Base-by-base conservation (phyloP, 2,797 vertebrate genomes). In the Brachyalestes nurse region DNA sequence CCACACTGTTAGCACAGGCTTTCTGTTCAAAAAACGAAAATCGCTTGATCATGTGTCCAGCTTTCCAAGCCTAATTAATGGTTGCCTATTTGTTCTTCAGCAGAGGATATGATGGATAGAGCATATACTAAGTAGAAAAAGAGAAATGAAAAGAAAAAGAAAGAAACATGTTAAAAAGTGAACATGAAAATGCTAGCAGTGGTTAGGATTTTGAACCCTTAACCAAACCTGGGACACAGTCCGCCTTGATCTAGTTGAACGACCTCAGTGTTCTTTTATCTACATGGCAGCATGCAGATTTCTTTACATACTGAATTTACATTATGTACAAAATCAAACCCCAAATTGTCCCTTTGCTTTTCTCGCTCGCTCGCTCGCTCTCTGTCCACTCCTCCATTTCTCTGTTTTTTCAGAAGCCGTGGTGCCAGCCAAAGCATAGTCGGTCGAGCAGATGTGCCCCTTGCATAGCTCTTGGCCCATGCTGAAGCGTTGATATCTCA, bases 231-330 rank as follows among this genome's bases (percentile, higher is more conserved):
- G 60, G 38, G 62, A 79, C 77, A 38, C 23, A 25, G 23, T 49
- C 65, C 28, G 6, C 70, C 45, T 62, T 51, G 42, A 72, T 57
- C 74, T 72, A n/a, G 61, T 5, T 16, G 45, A 76, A 34, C 74
- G 38, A 51, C 42, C 45, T 67, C 42, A 16, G 75, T 70, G 53
- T 55, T 61, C 67, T 82, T 73, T 83, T 87, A 88, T 90, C 89
- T 91, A 91, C 87, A 93, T 86, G 87, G 91, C 90, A 89, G 86
- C 94, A 93, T 95, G 94, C 93, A 93, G 79, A 88, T 87, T 81
- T 85, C 90, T 91, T 91, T 90, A 90, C 88, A 89, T 87, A 87
- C 90, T 84, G 84, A 86, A 88, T 92, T 91, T 91, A 93, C 85
- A 88, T 91, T 81, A 93, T 94, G 89, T 91, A 94, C 84, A 89